phyloP scores from a whole-genome alignment of 2,113 vertebrate species.

The Pithys albifrons region DNA sequence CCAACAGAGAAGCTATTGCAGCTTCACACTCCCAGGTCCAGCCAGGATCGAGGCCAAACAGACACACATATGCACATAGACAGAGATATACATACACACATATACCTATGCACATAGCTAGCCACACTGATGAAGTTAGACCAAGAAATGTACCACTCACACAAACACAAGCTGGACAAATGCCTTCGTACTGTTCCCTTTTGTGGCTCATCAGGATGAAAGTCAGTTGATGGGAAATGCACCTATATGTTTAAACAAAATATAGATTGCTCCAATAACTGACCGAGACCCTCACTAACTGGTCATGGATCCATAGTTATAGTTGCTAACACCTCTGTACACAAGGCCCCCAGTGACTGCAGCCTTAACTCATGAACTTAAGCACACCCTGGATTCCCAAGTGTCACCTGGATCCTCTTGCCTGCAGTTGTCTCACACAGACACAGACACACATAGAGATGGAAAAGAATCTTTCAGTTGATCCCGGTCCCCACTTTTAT shows the following conservation, averaged over 20 bases:
- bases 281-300: neutral
- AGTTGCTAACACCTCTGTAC: neutral
- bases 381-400: neutral
- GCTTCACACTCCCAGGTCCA: neutral
- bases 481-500: neutral
- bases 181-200: neutral
- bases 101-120: neutral
- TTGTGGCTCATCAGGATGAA: neutral
- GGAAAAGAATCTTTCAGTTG: neutral
- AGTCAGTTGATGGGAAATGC: neutral
- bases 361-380: neutral
- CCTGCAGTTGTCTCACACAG: neutral
- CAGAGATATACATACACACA: too few species aligned
- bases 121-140: neutral
- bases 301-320: neutral
- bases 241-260: neutral
- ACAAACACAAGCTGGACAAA: neutral
- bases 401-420: neutral
- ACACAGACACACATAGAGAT: neutral
- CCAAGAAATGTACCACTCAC: neutral
- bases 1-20: neutral
- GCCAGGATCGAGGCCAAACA: neutral
- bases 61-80: too few species aligned
- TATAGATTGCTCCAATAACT: neutral
- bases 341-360: neutral